These are phyloP conservation scores for Minunthozetes semirufus DNA, from an alignment of 2,888 invertebrate species.

Conservation along the genomic window DNA sequence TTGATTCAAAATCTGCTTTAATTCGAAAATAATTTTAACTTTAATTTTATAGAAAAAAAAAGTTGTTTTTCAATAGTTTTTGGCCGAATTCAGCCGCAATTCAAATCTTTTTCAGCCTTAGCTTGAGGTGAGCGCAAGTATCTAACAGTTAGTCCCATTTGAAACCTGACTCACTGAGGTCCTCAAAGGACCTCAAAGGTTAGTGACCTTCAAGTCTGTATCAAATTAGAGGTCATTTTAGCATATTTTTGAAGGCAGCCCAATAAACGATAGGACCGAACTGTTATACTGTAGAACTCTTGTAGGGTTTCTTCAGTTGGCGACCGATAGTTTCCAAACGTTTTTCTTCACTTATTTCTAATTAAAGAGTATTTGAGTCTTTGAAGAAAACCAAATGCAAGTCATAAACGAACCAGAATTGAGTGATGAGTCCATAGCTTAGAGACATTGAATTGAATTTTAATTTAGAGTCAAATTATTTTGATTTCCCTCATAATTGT, in stretches of 20 bases:
- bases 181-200: slow-evolving; percentile 19
- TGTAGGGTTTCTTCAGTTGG: background rate
- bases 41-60: too few relatives aligned
- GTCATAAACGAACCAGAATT: background rate
- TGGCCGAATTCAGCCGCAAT: too few relatives aligned
- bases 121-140: too few relatives aligned
- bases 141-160: too few relatives aligned
- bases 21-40: too few relatives aligned
- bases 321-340: background rate
- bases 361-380: background rate
- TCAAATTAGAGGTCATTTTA: slow-evolving; percentile 17
- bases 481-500: background rate
- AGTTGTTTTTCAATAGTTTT: too few relatives aligned
- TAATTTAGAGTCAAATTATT: slow-evolving; percentile 1
- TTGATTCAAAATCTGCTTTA: too few relatives aligned
- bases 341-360: background rate
- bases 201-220: slow-evolving; percentile 15
- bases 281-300: background rate
- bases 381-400: background rate
- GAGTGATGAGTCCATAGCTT: background rate
- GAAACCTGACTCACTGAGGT: too few relatives aligned
- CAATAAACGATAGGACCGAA: background rate
- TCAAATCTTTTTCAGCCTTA: too few relatives aligned
- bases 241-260: background rate
- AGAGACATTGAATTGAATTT: background rate